Base-by-base conservation (phyloP, 92 coral and sea anemone species). In the Phenganax marumi region DNA sequence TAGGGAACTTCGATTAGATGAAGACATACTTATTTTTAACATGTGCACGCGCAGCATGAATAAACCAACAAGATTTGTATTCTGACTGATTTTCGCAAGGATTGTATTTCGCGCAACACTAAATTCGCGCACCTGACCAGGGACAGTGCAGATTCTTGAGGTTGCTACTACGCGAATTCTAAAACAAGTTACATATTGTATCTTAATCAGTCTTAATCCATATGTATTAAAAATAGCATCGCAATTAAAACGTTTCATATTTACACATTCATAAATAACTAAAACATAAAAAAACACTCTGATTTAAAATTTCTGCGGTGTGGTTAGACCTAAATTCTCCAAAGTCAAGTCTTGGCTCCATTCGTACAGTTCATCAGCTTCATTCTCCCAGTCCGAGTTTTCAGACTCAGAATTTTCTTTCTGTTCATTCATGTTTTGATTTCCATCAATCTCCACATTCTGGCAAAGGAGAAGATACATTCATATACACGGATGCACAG, bases 331-430 rank as follows among this genome's bases (percentile, higher is more conserved):
- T 53, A 92, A 75, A 71, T 91, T 93, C 13, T 95, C 98, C 54
- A 95, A 81, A 13, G 97, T 90, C 56, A 95, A 86, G 73, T 90
- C 93, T 75, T 89, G 98, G 12, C 97, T 92, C 98, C 98, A 95
- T 85, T 91, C 97, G 81, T 95, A 95, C 8, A 95, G 75, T 75
- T 95, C 92, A 58, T 95, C 98, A 39, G 97, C 98, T 82, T 95
- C 93, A 50, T 92, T 90, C 86, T 91, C 98, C 98, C 98, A 95
- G 85, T 91, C 92, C 0, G 90, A 97, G 12, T 84, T 84, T 55
- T 92, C 93, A 80, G 91, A 87, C 46, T 86, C 77, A 63, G 89
- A 91, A 51, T 92, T 89, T 8, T 72, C 83, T 23, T 61, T 25
- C 18, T 25, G 77, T 50, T 48, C 33, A 73, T 55, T 10, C 63